Evolutionary conservation across 2,113 vertebrate genomes (phyloP).

Genomic region (Pelecanoides urinatrix): DNA sequence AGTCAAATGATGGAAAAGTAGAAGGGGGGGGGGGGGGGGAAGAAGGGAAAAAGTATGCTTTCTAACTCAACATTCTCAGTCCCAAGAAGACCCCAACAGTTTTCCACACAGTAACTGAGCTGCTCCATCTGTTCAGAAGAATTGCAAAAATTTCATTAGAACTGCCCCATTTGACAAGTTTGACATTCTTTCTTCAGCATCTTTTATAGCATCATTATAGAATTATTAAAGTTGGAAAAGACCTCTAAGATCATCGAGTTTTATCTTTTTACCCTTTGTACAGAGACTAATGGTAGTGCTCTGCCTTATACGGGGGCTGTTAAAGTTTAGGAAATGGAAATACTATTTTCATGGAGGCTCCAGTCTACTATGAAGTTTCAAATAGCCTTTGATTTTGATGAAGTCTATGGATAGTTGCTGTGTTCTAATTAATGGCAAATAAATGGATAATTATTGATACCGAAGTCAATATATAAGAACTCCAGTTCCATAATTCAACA

Average conservation of each 20-base stretch:
- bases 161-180: not conserved
- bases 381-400: not conserved
- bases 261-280: not conserved
- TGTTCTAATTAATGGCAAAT: not conserved
- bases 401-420: not conserved
- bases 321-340: not conserved
- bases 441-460: not conserved
- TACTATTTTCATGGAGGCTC: not conserved
- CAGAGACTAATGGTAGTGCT: not conserved
- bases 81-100: not conserved
- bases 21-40: not conserved
- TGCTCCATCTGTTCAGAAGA: not conserved
- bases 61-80: not conserved
- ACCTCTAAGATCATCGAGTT: too few relatives aligned
- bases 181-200: not conserved
- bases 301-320: not conserved
- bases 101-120: not conserved
- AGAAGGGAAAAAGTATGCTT: not conserved
- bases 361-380: not conserved
- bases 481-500: not conserved
- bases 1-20: not conserved
- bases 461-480: not conserved
- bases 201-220: not conserved
- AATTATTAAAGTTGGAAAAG: too few relatives aligned
- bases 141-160: not conserved